Conservation (phyloP, 2,113 vertebrate genomes). For the Aphelocoma coerulescens region DNA sequence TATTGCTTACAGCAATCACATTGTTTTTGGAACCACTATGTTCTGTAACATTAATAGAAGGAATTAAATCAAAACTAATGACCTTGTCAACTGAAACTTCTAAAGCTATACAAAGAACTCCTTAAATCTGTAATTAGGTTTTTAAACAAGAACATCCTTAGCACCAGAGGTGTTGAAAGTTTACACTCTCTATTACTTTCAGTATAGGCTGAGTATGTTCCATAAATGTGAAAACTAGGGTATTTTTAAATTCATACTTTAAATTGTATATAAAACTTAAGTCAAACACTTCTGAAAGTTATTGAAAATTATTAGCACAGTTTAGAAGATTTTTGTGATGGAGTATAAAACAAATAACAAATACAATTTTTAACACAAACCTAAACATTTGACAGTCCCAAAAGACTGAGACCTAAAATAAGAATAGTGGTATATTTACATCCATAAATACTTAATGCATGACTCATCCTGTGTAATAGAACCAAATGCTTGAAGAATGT, state of each 20-base stretch:
- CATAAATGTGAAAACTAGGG: background rate
- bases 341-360: background rate
- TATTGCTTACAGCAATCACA: slow-evolving; percentile 5
- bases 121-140: background rate
- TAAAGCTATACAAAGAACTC: background rate
- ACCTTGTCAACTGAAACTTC: background rate
- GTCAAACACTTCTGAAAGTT: background rate
- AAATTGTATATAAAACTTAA: background rate
- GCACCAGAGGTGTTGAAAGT: background rate
- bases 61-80: slow-evolving; percentile 2
- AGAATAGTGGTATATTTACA: slow-evolving; percentile 22
- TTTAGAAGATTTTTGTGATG: background rate
- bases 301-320: background rate
- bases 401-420: slow-evolving; percentile 17
- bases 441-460: slow-evolving; percentile 45
- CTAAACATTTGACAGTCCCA: background rate
- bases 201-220: background rate
- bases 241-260: background rate
- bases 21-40: background rate
- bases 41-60: background rate
- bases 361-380: background rate
- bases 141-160: background rate
- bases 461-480: slow-evolving; percentile 18
- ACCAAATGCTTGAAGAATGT: slow-evolving; percentile 5
- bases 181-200: background rate